Evolutionary conservation across 2,888 invertebrate species (phyloP).

Genomic region (Rotaria macrura): DNA sequence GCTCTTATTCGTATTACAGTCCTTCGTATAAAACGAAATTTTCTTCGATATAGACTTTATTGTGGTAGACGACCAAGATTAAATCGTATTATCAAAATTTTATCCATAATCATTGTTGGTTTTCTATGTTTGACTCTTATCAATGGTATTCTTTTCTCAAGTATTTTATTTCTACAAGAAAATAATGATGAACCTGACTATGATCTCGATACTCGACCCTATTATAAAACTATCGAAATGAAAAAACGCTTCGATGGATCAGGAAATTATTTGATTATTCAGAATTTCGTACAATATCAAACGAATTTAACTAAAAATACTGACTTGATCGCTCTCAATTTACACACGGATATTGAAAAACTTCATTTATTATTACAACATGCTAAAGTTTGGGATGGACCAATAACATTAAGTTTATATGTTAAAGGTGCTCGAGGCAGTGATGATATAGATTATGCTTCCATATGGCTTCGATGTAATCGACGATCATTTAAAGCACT

Average conservation of each 20-base stretch:
- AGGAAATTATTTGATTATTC: neutral
- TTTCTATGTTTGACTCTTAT: neutral
- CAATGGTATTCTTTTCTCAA: neutral
- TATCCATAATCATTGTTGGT: neutral
- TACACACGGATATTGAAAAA: neutral
- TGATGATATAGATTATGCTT: slow-evolving; percentile 15
- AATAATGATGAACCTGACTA: neutral
- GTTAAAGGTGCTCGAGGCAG: neutral
- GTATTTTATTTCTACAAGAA: neutral
- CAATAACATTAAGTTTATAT: neutral
- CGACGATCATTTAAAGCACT: neutral
- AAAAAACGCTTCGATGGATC: neutral
- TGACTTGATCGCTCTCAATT: neutral
- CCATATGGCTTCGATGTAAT: slow-evolving; percentile 13
- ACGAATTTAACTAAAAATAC: neutral
- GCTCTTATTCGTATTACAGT: neutral
- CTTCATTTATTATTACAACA: neutral
- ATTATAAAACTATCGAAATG: slow-evolving; percentile 1
- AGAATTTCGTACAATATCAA: neutral
- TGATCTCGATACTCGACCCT: slow-evolving; percentile 10
- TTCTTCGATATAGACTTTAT: neutral
- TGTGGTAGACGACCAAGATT: neutral
- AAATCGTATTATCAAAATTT: neutral
- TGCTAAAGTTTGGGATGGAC: neutral
- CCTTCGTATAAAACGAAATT: neutral